Evolutionary conservation across 1,140 invertebrate genomes (phyloP).

Genomic region (Drosophila subobscura): DNA sequence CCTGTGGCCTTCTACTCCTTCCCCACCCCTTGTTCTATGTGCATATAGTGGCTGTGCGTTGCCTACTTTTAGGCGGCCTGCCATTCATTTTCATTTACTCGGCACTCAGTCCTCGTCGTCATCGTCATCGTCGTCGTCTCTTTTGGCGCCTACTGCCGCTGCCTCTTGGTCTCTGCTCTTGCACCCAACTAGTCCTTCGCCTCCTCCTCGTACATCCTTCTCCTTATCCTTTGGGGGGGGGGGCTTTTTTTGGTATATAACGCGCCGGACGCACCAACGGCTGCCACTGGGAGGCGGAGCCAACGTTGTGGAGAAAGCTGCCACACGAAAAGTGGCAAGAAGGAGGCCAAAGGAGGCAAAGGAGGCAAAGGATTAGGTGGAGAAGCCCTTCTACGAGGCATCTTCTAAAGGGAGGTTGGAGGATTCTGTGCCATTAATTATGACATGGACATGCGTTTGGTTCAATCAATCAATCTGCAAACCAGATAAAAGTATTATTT

Average conservation of each 20-base stretch:
- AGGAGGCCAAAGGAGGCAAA: not conserved
- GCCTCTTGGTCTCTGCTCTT: slow-evolving; percentile 15
- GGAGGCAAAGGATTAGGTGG: slow-evolving; percentile 3
- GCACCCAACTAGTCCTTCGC: slow-evolving; percentile 12
- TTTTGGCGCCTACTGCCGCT: slow-evolving; percentile 23
- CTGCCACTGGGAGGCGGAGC: slow-evolving; percentile 70
- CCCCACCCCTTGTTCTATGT: slow-evolving; percentile 11
- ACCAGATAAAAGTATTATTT: slow-evolving; percentile 65
- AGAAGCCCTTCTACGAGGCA: slow-evolving; percentile 31
- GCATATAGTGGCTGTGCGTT: slow-evolving; percentile 23
- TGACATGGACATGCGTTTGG: slow-evolving; percentile 52
- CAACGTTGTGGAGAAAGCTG: slow-evolving; percentile 36
- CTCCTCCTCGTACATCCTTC: slow-evolving; percentile 41
- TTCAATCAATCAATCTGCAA: slow-evolving; percentile 68
- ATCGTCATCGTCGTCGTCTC: slow-evolving; percentile 18
- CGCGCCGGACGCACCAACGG: slow-evolving; percentile 69
- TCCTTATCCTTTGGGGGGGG: slow-evolving; percentile 63
- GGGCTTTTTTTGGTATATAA: slow-evolving; percentile 76
- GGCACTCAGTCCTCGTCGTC: slow-evolving; percentile 34
- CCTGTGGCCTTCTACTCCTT: slow-evolving; percentile 5
- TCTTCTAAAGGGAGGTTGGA: not conserved
- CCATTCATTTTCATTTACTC: slow-evolving; percentile 79
- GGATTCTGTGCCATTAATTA: slow-evolving; percentile 68
- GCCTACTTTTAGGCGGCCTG: slow-evolving; percentile 74
- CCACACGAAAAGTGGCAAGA: not conserved